A percentile compares a stretch with the other conserved stretches of the same genome.
phyloP scores from a whole-genome alignment of 2,888 invertebrate genomes.

The Chrysotoxum bicinctum region DNA sequence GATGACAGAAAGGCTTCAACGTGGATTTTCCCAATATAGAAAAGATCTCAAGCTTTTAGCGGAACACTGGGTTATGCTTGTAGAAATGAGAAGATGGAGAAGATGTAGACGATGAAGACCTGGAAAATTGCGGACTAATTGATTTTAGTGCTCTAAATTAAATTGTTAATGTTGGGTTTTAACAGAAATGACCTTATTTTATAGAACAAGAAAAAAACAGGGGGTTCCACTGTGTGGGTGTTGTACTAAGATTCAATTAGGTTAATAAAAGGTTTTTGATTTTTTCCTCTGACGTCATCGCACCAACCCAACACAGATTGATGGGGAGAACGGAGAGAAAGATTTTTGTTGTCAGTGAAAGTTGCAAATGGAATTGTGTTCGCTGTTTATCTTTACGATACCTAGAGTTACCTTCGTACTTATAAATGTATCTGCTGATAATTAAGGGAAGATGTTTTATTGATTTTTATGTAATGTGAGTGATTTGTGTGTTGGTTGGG shows the following conservation, averaged over 20 bases:
- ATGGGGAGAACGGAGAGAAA: neutral
- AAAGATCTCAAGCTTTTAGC: neutral
- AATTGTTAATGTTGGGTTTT: slow-evolving; percentile 6
- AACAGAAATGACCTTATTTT: neutral
- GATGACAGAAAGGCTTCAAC: slow-evolving; percentile 36
- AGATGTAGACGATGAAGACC: neutral
- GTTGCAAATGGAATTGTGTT: neutral
- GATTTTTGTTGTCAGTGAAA: neutral
- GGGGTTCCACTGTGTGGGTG: neutral
- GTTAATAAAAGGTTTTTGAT: neutral
- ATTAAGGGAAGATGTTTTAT: neutral
- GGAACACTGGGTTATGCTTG: neutral
- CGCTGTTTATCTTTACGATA: neutral
- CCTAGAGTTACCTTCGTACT: neutral
- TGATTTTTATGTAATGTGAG: neutral
- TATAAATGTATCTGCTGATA: neutral
- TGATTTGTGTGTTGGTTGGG: neutral
- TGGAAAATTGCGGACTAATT: slow-evolving; percentile 31
- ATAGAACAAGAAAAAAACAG: too few relatives aligned
- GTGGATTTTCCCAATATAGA: neutral
- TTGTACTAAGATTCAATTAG: neutral
- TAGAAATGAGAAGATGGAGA: neutral
- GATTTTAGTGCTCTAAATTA: slow-evolving; percentile 20
- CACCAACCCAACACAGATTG: neutral
- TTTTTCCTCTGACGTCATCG: slow-evolving; percentile 50